Percentiles rank a stretch among this genome's conserved stretches.
phyloP scores from a whole-genome alignment of 2,888 invertebrate species.

The Polydrusus tereticollis region DNA sequence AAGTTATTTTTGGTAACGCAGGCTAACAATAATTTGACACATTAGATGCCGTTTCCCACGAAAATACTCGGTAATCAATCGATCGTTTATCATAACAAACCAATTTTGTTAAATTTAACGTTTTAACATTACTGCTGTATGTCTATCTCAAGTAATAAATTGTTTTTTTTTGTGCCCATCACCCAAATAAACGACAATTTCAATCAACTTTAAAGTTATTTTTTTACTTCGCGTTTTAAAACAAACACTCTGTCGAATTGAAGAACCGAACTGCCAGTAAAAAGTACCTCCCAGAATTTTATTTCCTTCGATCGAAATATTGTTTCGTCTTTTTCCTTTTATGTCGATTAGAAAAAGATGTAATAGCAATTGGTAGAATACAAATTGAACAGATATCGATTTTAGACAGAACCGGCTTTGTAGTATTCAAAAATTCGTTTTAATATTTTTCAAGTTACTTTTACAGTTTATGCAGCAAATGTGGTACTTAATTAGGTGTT shows the following conservation, averaged over 20 bases:
- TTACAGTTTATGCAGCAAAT: too few relatives aligned
- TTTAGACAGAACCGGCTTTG: slow-evolving; percentile 1
- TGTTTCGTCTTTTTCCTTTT: slow-evolving; percentile 20
- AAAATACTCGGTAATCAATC: slow-evolving; percentile 5
- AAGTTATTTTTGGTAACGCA: not conserved
- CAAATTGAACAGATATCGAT: not conserved
- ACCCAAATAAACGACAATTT: slow-evolving; percentile 39
- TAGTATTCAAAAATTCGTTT: not conserved
- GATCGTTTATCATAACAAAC: slow-evolving; percentile 30
- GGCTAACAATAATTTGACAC: not conserved
- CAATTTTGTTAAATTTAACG: slow-evolving; percentile 25
- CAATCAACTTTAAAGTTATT: slow-evolving; percentile 31
- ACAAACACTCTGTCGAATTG: slow-evolving; percentile 37
- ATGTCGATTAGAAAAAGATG: slow-evolving; percentile 23
- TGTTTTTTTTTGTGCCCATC: slow-evolving; percentile 29
- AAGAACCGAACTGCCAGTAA: slow-evolving; percentile 27
- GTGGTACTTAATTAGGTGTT: too few relatives aligned
- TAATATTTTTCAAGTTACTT: too few relatives aligned
- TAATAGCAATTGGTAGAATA: not conserved
- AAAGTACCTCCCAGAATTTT: slow-evolving; percentile 43
- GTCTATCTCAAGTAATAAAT: slow-evolving; percentile 9
- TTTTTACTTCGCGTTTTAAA: slow-evolving; percentile 33
- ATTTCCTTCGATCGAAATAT: not conserved
- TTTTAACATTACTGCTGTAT: slow-evolving; percentile 16
- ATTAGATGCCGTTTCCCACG: slow-evolving; percentile 18